A percentile compares a stretch with the other conserved stretches of the same genome.
These are phyloP conservation scores for Diadumene lineata DNA, from an alignment of 92 coral and sea anemone genomes.

Conservation along the genomic window DNA sequence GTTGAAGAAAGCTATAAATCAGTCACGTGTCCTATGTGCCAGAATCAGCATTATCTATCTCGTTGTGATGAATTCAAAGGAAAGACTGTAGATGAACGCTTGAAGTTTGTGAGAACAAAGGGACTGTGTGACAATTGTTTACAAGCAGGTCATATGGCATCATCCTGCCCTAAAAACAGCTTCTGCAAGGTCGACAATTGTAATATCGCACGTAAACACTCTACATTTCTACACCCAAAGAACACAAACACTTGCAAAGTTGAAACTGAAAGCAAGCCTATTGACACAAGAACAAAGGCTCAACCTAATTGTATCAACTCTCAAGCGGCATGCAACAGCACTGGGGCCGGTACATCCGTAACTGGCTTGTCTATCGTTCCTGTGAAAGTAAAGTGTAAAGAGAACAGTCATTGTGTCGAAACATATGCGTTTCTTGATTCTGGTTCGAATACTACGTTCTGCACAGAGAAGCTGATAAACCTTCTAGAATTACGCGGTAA, in stretches of 20 bases:
- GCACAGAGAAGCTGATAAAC: constrained; percentile 49
- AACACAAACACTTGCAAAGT: background rate
- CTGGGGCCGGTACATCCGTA: constrained; percentile 23
- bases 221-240: constrained; percentile 15
- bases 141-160: constrained; percentile 49
- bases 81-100: constrained; percentile 49
- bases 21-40: too few species aligned
- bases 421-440: constrained; percentile 54
- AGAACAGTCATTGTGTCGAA: constrained; percentile 10
- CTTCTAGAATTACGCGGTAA: constrained; percentile 42
- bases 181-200: constrained; percentile 61
- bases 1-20: too few species aligned
- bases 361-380: constrained; percentile 33
- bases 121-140: constrained; percentile 74
- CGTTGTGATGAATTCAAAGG: constrained; percentile 48
- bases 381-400: constrained; percentile 20
- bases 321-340: constrained; percentile 16
- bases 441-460: constrained; percentile 59
- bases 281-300: background rate
- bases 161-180: constrained; percentile 49
- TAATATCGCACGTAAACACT: background rate
- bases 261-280: background rate
- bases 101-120: constrained; percentile 45
- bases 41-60: constrained; percentile 70
- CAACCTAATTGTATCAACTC: constrained; percentile 2